Base-by-base conservation (phyloP, 2,113 vertebrate species). In the Perognathus longimembris region DNA sequence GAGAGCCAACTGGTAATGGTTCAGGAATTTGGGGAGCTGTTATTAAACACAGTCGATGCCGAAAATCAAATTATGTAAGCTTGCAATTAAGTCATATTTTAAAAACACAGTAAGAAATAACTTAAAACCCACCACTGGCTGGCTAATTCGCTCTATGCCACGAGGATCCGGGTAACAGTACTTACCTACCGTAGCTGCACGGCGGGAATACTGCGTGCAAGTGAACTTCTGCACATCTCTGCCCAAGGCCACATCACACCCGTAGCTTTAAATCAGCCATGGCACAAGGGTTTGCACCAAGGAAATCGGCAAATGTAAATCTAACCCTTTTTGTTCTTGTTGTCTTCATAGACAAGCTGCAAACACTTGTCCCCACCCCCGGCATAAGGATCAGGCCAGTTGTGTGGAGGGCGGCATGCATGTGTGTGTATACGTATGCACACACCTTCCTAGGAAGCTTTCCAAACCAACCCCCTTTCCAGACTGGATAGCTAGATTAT, bases 171-270 rank as follows among this genome's bases (percentile, higher is more conserved):
- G 50, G 20, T 45, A 6, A 74, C 11, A 12, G n/a, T 32, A 36
- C 7, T 18, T 12, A 1, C 11, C 17, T 18, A 1, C 9, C 0
- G 10, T 18, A 1, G 14, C 34, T 18, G 0, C 21, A 0, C 2
- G 1, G 28, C 32, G n/a, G 36, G n/a, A 9, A 32, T 2, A 2
- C 10, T 4, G 0, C 1, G 10, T 28, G 1, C 24, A 1, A 2
- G 12, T 0, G 0, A 0, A 5, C 34, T n/a, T 0, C 34, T 64
- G 28, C 6, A 26, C 2, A 1, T 12, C 6, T 42, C 50, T 66
- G 18, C 40, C 22, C 30, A 36, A 14, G 28, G 32, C 9, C 14
- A 30, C 14, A 0, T 45, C 69, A 73, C 28, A 2, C 28, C 2
- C 21, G 36, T 12, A 38, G 40, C 34, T 64, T 38, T 24, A 38